These are phyloP conservation scores for Nesospiza acunhae DNA, from an alignment of 2,113 vertebrate genomes.

Conservation along the genomic window DNA sequence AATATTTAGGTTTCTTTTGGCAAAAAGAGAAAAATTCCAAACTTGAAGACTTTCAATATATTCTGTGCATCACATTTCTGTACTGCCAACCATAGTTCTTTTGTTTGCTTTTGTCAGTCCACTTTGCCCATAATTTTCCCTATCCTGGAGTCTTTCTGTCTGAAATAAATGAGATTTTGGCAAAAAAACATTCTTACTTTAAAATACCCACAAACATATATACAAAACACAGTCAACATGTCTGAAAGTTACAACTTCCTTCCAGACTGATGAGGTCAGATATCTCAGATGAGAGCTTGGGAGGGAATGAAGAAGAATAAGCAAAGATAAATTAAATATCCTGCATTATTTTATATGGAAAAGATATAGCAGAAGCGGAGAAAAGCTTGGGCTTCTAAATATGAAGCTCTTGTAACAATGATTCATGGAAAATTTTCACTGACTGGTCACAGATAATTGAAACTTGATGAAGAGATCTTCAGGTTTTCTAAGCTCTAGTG, in stretches of 20 bases:
- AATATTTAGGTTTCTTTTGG: neutral
- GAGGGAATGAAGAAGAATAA: neutral
- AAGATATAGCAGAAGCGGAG: neutral
- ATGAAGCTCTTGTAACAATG: neutral
- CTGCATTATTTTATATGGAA: neutral
- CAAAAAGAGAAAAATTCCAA: neutral
- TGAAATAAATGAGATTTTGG: neutral
- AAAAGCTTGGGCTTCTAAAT: neutral
- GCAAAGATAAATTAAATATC: neutral
- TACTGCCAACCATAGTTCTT: fast-evolving
- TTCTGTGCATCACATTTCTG: neutral
- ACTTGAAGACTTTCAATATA: neutral
- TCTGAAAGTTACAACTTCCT: neutral
- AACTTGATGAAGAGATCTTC: neutral
- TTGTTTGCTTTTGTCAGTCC: neutral
- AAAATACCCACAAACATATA: neutral
- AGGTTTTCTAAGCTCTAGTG: neutral
- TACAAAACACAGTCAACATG: neutral
- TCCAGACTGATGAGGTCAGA: neutral
- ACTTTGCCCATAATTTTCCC: neutral
- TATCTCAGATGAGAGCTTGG: neutral
- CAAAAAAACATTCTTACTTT: neutral
- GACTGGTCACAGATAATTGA: neutral
- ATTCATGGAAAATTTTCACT: neutral
- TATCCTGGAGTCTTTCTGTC: neutral